phyloP scores from a whole-genome alignment of 1,140 invertebrate genomes.

The Drosophila prosaltans region DNA sequence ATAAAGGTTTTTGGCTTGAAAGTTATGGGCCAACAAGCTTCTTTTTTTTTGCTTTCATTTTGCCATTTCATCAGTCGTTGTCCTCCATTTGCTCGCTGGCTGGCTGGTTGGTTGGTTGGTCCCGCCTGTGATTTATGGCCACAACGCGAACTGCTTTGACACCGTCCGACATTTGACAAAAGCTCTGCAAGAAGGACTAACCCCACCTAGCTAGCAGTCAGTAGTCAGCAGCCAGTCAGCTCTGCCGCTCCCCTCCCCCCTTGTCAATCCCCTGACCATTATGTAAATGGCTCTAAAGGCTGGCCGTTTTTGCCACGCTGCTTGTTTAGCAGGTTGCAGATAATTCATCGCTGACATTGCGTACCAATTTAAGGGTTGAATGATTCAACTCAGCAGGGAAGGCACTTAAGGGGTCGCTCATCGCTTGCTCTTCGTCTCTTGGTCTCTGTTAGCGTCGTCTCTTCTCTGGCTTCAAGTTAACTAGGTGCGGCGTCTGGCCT shows the following conservation, averaged over 20 bases:
- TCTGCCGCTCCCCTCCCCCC: background rate
- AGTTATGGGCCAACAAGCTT: conserved; percentile 27
- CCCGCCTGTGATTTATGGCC: conserved; percentile 71
- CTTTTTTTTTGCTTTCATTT: conserved; percentile 1
- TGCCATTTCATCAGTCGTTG: conserved; percentile 25
- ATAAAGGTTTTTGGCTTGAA: conserved; percentile 31
- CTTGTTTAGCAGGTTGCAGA: conserved; percentile 80
- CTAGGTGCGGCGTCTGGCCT: conserved; percentile 67
- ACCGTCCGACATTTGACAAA: conserved; percentile 78
- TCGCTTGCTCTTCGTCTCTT: background rate
- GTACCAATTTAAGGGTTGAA: conserved; percentile 82
- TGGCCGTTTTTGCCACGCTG: conserved; percentile 42
- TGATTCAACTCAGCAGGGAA: conserved; percentile 60
- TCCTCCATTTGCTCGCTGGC: conserved; percentile 1
- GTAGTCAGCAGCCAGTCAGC: background rate
- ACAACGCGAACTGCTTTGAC: conserved; percentile 72
- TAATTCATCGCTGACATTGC: conserved; percentile 82
- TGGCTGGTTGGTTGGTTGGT: conserved; percentile 23
- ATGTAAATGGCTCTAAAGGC: conserved; percentile 73
- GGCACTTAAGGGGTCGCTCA: conserved; percentile 21
- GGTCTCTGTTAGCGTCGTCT: conserved; percentile 23
- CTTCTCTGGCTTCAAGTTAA: conserved; percentile 41
- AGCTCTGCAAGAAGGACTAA: conserved; percentile 48
- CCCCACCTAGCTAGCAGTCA: background rate
- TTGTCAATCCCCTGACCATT: conserved; percentile 14